Evolutionary conservation across 64 coral and sea anemone species (phyloP), one percentile per base, ranked within the genome.

Genomic region (Dendrophyllia cribrosa): DNA sequence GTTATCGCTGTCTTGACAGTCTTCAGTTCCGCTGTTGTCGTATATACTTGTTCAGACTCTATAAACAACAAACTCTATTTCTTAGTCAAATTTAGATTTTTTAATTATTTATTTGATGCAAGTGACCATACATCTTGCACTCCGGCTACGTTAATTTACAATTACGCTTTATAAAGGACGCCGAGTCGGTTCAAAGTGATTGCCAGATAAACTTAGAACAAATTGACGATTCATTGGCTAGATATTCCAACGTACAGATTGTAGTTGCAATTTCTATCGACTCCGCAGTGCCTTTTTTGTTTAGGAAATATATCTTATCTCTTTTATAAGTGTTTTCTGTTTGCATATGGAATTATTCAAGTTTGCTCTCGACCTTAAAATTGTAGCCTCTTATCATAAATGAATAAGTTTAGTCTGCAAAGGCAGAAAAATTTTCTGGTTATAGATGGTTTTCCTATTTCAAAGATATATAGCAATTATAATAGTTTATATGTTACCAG

Each of bases 71-170:
- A 25, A 25, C 17, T 69, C 66, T 69, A 8, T 25, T 22, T 34
- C 34, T 34, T 8, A 69, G 22, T 25, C 7, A 25, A 8, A 69
- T 69, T 22, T 69, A 69, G 17, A 69, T 22, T 22, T 69, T 64
- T 64, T 9, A 69, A 69, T 69, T 69, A 69, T 69, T 69, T 24
- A 69, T 69, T 69, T 69, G 66, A 69, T 69, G 22, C 17, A 7
- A 69, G 19, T n/a, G 66, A 9, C 66, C n/a, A 15, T 20, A 64
- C 61, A 64, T 17, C 61, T 34, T 69, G 4, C 7, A 34, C 22
- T 25, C 8, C 25, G n/a, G n/a, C 25, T 69, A 6, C 17, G 0
- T 69, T 25, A 9, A 69, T 69, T 69, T 69, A 22, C 66, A n/a
- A 64, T 64, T 20, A 15, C 9, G 4, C 13, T 64, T 69, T 69